Evolutionary conservation across 2,797 vertebrate genomes (phyloP).

Genomic region (Xenops minutus): DNA sequence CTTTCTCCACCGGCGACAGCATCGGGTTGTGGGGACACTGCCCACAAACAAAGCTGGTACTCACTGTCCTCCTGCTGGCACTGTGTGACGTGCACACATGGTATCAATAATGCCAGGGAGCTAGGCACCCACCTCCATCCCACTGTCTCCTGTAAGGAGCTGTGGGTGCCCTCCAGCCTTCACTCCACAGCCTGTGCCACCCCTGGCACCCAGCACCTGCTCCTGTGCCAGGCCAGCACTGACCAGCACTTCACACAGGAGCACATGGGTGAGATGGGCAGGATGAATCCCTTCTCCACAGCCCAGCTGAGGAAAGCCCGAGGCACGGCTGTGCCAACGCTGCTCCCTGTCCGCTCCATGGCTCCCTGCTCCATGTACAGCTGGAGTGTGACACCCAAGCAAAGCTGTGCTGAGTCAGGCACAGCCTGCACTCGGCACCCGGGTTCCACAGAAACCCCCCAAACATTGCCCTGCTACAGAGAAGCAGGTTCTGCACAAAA

Average conservation of each 20-base stretch:
- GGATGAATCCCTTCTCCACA: background rate
- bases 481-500: background rate
- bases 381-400: rapidly evolving
- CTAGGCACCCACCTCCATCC: background rate
- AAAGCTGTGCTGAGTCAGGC: background rate
- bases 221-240: background rate
- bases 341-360: rapidly evolving
- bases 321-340: rapidly evolving
- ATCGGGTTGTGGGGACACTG: rapidly evolving
- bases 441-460: background rate
- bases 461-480: background rate
- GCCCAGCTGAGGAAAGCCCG: rapidly evolving
- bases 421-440: rapidly evolving
- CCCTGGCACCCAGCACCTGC: background rate
- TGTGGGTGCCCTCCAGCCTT: background rate
- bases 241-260: rapidly evolving
- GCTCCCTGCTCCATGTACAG: background rate
- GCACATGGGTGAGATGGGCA: rapidly evolving
- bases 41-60: background rate
- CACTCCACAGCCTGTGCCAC: background rate
- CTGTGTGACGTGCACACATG: rapidly evolving
- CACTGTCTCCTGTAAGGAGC: rapidly evolving
- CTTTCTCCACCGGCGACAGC: background rate
- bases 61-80: rapidly evolving
- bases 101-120: rapidly evolving